A percentile compares a stretch with the other conserved stretches of the same genome.
Conservation (phyloP, 2,888 invertebrate genomes). For the Arctia plantaginis region DNA sequence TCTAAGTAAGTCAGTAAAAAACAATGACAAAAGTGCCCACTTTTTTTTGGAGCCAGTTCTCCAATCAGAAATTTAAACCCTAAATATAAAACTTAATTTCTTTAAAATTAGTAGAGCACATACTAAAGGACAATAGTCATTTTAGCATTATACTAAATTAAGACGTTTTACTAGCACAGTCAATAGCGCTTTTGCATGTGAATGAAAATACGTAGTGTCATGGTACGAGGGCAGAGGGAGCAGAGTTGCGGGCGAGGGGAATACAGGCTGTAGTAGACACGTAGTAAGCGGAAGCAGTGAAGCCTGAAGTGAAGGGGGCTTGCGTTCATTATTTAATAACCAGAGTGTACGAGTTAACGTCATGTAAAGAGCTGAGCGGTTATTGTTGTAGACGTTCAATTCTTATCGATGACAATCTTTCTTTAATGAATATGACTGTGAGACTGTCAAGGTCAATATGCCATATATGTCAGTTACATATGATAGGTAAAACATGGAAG, state of each 20-base stretch:
- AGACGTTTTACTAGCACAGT: background rate
- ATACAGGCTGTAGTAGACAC: constrained; percentile 73
- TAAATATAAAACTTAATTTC: too few relatives aligned
- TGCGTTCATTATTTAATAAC: constrained; percentile 71
- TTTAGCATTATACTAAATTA: background rate
- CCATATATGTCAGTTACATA: background rate
- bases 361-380: constrained; percentile 6
- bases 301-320: constrained; percentile 47
- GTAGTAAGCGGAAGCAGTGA: constrained; percentile 68
- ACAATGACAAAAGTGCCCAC: background rate
- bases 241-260: constrained; percentile 53
- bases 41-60: background rate
- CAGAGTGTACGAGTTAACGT: constrained; percentile 49
- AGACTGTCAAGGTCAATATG: background rate
- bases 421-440: background rate
- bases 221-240: constrained; percentile 62
- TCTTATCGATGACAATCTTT: constrained; percentile 11
- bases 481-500: background rate
- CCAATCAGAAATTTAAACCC: background rate
- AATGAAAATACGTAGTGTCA: constrained; percentile 39
- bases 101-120: too few relatives aligned
- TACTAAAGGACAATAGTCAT: background rate
- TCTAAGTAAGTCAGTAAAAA: background rate
- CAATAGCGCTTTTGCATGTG: constrained; percentile 13
- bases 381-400: background rate